Evolutionary conservation across 2,113 vertebrate genomes (phyloP).

Genomic region (Corythaeola cristata): DNA sequence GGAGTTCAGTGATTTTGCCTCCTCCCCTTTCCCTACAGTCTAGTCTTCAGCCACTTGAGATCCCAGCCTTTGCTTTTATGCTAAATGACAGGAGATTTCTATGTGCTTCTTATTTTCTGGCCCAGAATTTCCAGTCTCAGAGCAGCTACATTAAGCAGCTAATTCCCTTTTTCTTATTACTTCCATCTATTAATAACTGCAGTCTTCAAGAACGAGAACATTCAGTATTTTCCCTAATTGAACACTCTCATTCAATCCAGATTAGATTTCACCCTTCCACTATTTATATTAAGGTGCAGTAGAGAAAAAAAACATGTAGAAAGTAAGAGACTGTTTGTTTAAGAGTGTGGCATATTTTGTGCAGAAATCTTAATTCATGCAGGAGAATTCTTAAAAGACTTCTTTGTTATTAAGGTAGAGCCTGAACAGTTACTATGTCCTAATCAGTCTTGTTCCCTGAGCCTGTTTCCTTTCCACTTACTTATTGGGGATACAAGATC

Average conservation of each 20-base stretch:
- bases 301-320: not conserved
- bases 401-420: slow-evolving; percentile 41
- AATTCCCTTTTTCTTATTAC: not conserved
- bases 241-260: not conserved
- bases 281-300: slow-evolving; percentile 33
- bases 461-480: not conserved
- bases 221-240: slow-evolving; percentile 35
- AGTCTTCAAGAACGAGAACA: not conserved
- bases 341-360: not conserved
- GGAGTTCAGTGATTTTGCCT: not conserved
- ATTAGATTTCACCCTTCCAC: not conserved
- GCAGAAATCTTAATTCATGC: slow-evolving; percentile 9
- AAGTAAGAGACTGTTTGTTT: slow-evolving; percentile 41
- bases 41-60: not conserved
- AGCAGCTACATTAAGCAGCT: not conserved
- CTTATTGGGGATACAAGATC: not conserved
- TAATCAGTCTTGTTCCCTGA: not conserved
- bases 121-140: not conserved
- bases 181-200: not conserved
- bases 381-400: slow-evolving; percentile 44
- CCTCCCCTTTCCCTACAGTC: not conserved
- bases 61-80: not conserved
- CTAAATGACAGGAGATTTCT: not conserved
- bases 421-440: not conserved
- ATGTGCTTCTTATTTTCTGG: not conserved